Base-by-base conservation (phyloP, 2,113 vertebrate genomes). In the Platanista minor region DNA sequence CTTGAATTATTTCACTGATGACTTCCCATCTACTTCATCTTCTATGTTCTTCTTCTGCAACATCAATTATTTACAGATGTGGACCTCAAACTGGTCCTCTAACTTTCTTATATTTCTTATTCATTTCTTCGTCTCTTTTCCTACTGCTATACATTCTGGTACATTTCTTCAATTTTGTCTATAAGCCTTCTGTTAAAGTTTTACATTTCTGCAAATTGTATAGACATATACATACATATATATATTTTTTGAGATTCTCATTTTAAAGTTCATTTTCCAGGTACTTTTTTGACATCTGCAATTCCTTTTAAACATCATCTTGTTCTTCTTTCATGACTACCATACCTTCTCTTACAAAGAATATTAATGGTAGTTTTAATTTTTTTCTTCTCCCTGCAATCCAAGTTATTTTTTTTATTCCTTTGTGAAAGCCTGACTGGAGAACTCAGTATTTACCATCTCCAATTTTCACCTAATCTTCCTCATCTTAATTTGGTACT, bases 131-230 rank as follows among this genome's bases (percentile, higher is more conserved):
- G 84, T 41, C 20, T 75, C 54, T 75, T 94, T 95, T 90, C 36
- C 90, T 84, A 89, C 6, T 91, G 36, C 15, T 94, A n/a, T 61
- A 36, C 4, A 64, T 88, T 57, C 29, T 64, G 18, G 13, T 82
- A 78, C 17, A 78, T 88, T 69, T 91, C 69, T 75, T 97, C 39
- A 85, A 59, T 81, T 96, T 88, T 93, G 39, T 89, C 66, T 91
- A 36, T 64, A 69, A 92, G 27, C 10, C 9, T 71, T 88, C 17
- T 78, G 29, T 74, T 87, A 78, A 41, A 46, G 17, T 61, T 92
- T 80, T 74, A 78, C 54, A 90, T 91, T 94, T 93, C 41, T 92
- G 57, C 54, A 52, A 85, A 57, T 71, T 21, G n/a, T n/a, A 33
- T 33, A 36, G n/a, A 43, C 18, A 25, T 31, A 20, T 5, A 54